A percentile compares a stretch with the other conserved stretches of the same genome.
phyloP scores from a whole-genome alignment of 2,113 vertebrate species.

The Urocitellus parryii region DNA sequence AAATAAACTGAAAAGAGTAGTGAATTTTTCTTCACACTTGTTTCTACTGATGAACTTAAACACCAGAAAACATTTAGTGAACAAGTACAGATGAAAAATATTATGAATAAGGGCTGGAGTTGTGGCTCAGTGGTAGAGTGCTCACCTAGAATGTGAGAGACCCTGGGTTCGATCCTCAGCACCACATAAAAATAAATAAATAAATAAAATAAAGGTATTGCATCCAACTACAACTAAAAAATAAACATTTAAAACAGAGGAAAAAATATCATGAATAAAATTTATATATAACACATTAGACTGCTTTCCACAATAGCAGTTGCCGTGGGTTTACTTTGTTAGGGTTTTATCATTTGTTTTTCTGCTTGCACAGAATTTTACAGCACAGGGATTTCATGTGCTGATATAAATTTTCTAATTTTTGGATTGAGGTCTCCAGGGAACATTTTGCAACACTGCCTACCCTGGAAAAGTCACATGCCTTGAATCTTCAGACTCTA shows the following conservation, averaged over 20 bases:
- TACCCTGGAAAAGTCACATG: background rate
- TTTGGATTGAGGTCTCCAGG: background rate
- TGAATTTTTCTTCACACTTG: background rate
- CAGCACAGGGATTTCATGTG: background rate
- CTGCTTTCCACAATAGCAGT: background rate
- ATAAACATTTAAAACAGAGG: too few species aligned
- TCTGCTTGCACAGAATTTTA: background rate
- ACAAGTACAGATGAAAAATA: background rate
- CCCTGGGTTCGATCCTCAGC: too few species aligned
- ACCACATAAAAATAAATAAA: too few species aligned
- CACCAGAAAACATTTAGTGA: background rate
- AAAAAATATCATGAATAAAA: background rate
- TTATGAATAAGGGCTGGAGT: too few species aligned
- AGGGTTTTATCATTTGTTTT: background rate
- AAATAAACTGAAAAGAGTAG: background rate
- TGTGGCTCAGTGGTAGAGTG: too few species aligned
- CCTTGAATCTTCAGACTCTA: background rate
- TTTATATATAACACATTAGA: background rate
- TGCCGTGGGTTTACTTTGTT: background rate
- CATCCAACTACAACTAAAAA: too few species aligned
- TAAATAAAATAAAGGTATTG: too few species aligned
- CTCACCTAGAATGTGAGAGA: too few species aligned
- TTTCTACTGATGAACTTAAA: background rate
- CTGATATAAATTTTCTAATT: background rate
- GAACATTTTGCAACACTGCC: background rate